Percentiles rank a stretch among this genome's conserved stretches.
phyloP scores from a whole-genome alignment of 1,140 invertebrate species.

The Drosophila ficusphila region DNA sequence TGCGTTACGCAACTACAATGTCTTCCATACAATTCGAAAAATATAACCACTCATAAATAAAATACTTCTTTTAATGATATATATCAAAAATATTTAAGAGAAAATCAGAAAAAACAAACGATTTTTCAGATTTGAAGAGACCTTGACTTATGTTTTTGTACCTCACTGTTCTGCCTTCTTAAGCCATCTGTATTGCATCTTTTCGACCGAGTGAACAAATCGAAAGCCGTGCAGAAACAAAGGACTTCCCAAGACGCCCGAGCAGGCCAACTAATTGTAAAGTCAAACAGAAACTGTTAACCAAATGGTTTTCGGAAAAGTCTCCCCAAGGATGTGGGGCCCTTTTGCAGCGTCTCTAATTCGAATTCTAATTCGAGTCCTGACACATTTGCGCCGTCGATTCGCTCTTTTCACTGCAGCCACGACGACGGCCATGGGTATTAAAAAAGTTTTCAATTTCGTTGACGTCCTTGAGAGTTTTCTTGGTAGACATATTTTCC shows the following conservation, averaged over 20 bases:
- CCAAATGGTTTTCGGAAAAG: slow-evolving; percentile 24
- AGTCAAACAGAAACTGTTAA: slow-evolving; percentile 44
- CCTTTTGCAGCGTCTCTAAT: slow-evolving; percentile 22
- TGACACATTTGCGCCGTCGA: slow-evolving; percentile 47
- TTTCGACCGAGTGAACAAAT: slow-evolving; percentile 49
- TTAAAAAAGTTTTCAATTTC: slow-evolving; percentile 60
- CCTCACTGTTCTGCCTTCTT: slow-evolving; percentile 1
- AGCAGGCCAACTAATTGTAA: slow-evolving; percentile 41
- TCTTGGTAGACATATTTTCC: slow-evolving; percentile 21
- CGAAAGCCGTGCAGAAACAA: slow-evolving; percentile 37
- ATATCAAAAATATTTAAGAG: too few relatives aligned
- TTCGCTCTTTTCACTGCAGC: slow-evolving; percentile 22
- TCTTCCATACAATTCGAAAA: too few relatives aligned
- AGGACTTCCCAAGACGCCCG: slow-evolving; percentile 6
- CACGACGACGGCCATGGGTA: slow-evolving; percentile 38
- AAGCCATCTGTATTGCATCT: slow-evolving; percentile 55
- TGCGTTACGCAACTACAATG: not conserved
- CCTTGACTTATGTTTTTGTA: not conserved
- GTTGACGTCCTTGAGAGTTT: slow-evolving; percentile 17
- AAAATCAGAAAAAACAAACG: too few relatives aligned
- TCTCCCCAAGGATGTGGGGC: not conserved
- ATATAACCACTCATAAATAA: too few relatives aligned
- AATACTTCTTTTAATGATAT: too few relatives aligned
- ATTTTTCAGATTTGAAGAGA: not conserved
- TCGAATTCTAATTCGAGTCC: slow-evolving; percentile 52